Evolutionary conservation across 2,113 vertebrate genomes (phyloP), one percentile per base, ranked within the genome.

Genomic region (Limnothrissa miodon): DNA sequence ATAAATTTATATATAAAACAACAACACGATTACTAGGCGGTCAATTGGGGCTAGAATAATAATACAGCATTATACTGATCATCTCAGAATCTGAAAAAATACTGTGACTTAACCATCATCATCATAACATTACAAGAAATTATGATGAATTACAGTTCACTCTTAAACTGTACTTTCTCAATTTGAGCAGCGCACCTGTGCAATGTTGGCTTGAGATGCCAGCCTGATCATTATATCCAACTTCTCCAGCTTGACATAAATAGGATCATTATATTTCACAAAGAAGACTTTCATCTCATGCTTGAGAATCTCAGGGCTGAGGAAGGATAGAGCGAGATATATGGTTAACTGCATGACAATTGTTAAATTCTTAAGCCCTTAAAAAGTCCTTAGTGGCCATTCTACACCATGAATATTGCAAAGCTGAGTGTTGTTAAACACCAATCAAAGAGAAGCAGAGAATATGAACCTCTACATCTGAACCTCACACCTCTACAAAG

Each of bases 201-300:
- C 97, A 0, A 99, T 99, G 92, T 99, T 99, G 87, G 98, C 98
- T 89, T 99, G 98, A 7, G 98, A 99, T 29, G 98, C 98, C 83
- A 99, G 91, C 59, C 98, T 97, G 90, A 99, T 99, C 98, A 99
- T 99, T 90, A 99, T 99, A 92, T 99, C 98, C 92, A 99, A 93
- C 81, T 99, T 99, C 93, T 99, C 98, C 91, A 99, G 94, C 88
- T 99, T 99, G 91, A 99, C 98, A 0, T 99, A 99, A 88, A 99
- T 99, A 9, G 98, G 98, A 90, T 99, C 98, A 0, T 99, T 99
- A 92, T 99, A 99, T 90, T 99, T 99, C n/a, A 99, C 98, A 45
- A 99, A 99, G 89, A 99, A 99, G 82, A 99, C 98, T 88, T 99
- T 99, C 97, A 99, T 99, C 93, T 99, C 98, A 0, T 99, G 98